Evolutionary conservation across 1,140 invertebrate species (phyloP).

Genomic region (Leptopilina boulardi): DNA sequence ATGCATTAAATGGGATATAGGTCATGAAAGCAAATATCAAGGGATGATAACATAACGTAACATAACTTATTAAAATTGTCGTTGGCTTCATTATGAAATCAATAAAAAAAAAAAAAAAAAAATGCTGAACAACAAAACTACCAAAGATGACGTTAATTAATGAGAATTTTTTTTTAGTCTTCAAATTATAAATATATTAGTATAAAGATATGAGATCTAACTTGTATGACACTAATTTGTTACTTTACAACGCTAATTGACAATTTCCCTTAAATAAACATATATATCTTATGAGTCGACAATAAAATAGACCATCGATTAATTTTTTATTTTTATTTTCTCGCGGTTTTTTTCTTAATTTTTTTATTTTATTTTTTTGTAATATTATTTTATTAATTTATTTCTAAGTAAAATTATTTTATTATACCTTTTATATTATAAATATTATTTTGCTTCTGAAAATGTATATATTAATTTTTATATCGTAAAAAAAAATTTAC

Average conservation of each 20-base stretch:
- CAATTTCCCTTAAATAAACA: background rate
- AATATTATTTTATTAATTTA: too few relatives aligned
- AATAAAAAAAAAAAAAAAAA: too few relatives aligned
- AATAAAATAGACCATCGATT: background rate
- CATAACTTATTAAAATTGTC: background rate
- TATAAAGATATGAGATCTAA: background rate
- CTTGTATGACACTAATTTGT: background rate
- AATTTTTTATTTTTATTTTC: background rate
- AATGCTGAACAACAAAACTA: background rate
- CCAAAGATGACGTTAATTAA: constrained; percentile 1
- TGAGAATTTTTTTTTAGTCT: background rate
- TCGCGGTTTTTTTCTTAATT: background rate
- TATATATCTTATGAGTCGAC: background rate
- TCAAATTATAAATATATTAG: background rate
- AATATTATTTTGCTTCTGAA: too few relatives aligned
- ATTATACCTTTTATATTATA: too few relatives aligned
- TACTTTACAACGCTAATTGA: background rate
- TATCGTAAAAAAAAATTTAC: too few relatives aligned
- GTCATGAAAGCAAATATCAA: constrained; percentile 2
- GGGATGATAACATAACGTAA: background rate
- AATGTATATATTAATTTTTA: too few relatives aligned
- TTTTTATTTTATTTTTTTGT: too few relatives aligned
- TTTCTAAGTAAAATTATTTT: too few relatives aligned
- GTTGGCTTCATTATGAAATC: background rate
- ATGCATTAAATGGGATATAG: constrained; percentile 4